phyloP scores from a whole-genome alignment of 2,113 vertebrate species.

The Syngnathus typhle region DNA sequence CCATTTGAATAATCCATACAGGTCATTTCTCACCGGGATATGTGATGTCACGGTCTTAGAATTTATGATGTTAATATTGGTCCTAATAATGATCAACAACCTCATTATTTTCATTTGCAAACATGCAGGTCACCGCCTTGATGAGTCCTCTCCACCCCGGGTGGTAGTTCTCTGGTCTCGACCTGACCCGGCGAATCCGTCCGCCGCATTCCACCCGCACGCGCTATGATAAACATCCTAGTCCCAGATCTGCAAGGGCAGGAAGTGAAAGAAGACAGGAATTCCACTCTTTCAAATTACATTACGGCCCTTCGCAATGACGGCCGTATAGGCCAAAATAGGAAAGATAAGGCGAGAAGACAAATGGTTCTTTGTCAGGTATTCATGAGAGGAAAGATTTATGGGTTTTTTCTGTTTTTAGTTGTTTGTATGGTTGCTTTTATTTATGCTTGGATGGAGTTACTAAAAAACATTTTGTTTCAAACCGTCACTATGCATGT shows the following conservation, averaged over 20 bases:
- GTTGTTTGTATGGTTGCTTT: too few species aligned
- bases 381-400: neutral
- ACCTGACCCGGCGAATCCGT: conserved; percentile 63
- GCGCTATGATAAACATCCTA: conserved; percentile 72
- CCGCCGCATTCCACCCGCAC: conserved; percentile 66
- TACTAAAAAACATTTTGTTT: neutral
- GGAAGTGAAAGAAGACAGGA: conserved; percentile 68
- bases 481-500: neutral
- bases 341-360: neutral
- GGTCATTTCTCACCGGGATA: neutral
- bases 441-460: neutral
- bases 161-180: conserved; percentile 39
- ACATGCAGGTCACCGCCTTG: neutral
- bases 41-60: neutral
- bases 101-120: neutral
- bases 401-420: neutral
- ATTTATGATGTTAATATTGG: neutral
- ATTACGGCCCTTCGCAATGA: conserved; percentile 42
- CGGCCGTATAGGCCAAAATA: conserved; percentile 11
- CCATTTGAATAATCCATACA: neutral
- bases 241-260: conserved; percentile 55
- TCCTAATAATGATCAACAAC: neutral
- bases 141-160: conserved; percentile 4
- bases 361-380: neutral
- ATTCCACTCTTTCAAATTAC: conserved; percentile 66